Conservation (phyloP, 2,113 vertebrate genomes). For the Lepidothrix coronata region DNA sequence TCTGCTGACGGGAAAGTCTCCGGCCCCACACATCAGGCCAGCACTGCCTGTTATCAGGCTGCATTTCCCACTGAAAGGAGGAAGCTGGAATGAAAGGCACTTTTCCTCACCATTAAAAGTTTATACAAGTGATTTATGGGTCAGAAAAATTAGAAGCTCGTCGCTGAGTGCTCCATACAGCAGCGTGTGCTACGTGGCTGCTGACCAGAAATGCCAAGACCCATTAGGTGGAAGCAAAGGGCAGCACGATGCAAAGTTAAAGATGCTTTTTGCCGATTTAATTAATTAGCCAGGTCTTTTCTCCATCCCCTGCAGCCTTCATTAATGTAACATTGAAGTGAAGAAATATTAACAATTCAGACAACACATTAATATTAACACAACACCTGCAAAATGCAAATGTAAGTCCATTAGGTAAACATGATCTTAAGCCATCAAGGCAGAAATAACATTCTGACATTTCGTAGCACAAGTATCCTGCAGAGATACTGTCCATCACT, state of each 20-base stretch:
- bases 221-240: conserved; percentile 53
- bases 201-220: conserved; percentile 53
- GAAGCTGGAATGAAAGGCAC: conserved; percentile 58
- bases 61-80: conserved; percentile 24
- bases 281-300: conserved; percentile 50
- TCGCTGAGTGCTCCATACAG: neutral
- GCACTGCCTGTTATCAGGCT: neutral
- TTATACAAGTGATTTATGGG: conserved; percentile 39
- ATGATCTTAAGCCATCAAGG: conserved; percentile 30
- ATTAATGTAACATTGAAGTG: conserved; percentile 25
- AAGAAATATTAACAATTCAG: conserved; percentile 57
- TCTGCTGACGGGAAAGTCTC: neutral
- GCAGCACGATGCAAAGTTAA: conserved; percentile 37
- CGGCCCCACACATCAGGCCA: neutral
- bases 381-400: conserved; percentile 61
- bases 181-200: neutral
- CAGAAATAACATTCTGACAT: conserved; percentile 61
- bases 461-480: conserved; percentile 22
- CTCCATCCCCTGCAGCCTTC: conserved; percentile 41
- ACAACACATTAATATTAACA: conserved; percentile 55
- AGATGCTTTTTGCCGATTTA: conserved; percentile 59
- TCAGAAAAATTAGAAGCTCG: conserved; percentile 9
- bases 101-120: conserved; percentile 1
- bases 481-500: neutral
- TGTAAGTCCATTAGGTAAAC: conserved; percentile 42